Percentiles rank a stretch among this genome's conserved stretches.
Conservation (phyloP, 1,140 invertebrate species). For the Steinernema feltiae region DNA sequence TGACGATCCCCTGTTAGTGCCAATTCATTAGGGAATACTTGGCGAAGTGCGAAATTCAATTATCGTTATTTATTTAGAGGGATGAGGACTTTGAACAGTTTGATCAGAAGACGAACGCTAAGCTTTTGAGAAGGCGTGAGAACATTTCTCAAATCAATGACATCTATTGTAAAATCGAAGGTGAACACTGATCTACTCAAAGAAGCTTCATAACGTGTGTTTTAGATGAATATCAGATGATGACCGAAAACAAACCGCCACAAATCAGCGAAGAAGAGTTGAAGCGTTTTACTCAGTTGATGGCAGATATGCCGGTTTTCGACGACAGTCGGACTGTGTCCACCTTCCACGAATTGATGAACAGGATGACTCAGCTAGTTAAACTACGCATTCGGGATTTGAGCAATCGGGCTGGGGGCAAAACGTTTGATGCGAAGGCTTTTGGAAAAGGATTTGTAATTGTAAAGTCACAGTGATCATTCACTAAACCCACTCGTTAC, state of each 20-base stretch:
- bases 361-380: neutral
- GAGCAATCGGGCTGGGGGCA: neutral
- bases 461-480: neutral
- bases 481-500: neutral
- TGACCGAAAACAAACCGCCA: neutral
- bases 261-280: neutral
- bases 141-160: neutral
- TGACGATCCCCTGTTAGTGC: no score
- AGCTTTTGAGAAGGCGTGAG: neutral
- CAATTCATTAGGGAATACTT: no score
- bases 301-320: neutral
- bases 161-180: neutral
- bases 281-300: neutral
- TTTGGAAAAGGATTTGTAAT: neutral
- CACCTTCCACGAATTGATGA: neutral
- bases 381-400: neutral
- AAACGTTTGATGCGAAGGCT: neutral
- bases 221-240: neutral
- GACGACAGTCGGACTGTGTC: neutral
- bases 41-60: no score
- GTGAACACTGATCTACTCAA: neutral
- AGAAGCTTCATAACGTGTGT: neutral
- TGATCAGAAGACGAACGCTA: neutral
- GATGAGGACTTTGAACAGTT: neutral
- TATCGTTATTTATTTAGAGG: neutral